Evolutionary conservation across 2,797 vertebrate species (phyloP).

Genomic region (Thaleichthys pacificus): DNA sequence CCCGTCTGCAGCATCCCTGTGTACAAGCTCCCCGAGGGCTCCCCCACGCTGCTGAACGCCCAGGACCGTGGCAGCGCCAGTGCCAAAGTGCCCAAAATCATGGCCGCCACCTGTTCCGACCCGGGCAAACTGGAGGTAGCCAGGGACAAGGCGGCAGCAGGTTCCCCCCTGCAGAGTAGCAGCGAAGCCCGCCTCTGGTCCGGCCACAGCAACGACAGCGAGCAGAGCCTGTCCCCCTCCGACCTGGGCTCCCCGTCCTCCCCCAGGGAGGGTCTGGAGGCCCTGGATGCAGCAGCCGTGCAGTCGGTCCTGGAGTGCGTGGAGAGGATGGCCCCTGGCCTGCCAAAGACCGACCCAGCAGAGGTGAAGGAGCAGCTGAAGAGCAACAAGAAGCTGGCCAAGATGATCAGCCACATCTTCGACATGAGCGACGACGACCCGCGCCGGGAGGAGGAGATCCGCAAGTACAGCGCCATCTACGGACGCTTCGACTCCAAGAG

Average conservation of each 20-base stretch:
- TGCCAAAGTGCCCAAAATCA: slow-evolving; percentile 85
- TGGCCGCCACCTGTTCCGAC: slow-evolving; percentile 81
- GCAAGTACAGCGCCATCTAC: slow-evolving; percentile 98
- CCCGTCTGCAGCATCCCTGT: slow-evolving; percentile 98
- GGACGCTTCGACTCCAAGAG: slow-evolving; percentile 97
- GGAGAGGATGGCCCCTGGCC: slow-evolving; percentile 86
- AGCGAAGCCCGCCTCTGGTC: slow-evolving; percentile 87
- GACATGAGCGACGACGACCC: slow-evolving; percentile 93
- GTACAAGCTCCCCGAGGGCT: slow-evolving; percentile 93
- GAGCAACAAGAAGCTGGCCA: slow-evolving; percentile 94
- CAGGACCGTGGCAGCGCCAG: slow-evolving; percentile 78
- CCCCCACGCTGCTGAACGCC: slow-evolving; percentile 79
- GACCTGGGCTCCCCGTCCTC: slow-evolving; percentile 93
- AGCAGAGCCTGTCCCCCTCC: slow-evolving; percentile 92
- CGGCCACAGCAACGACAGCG: slow-evolving; percentile 88
- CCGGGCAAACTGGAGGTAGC: slow-evolving; percentile 77
- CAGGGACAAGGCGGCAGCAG: slow-evolving; percentile 53
- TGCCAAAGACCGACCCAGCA: slow-evolving; percentile 81
- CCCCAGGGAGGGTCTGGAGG: slow-evolving; percentile 88
- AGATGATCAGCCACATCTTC: slow-evolving; percentile 98
- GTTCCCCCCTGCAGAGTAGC: slow-evolving; percentile 71
- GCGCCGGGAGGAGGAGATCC: slow-evolving; percentile 91
- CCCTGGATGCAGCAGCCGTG: slow-evolving; percentile 85
- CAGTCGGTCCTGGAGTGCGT: slow-evolving; percentile 93
- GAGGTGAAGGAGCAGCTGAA: slow-evolving; percentile 93